These are phyloP conservation scores for Epizoanthus illoricatus DNA, from an alignment of 92 coral and sea anemone species.

Conservation along the genomic window DNA sequence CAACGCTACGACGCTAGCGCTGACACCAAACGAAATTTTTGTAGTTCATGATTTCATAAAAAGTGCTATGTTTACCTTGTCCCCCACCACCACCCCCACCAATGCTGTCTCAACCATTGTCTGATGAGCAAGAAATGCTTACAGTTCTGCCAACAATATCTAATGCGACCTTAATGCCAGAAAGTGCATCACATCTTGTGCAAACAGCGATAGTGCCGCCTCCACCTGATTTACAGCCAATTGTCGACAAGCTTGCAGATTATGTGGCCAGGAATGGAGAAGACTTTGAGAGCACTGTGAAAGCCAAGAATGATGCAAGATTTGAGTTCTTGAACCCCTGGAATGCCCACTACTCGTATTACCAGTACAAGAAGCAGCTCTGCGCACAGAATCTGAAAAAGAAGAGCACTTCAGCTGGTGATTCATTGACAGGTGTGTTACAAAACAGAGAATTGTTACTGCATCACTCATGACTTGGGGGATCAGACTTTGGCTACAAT, in stretches of 20 bases:
- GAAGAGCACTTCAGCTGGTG: slow-evolving; percentile 8
- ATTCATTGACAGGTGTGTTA: background rate
- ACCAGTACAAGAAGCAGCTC: slow-evolving; percentile 73
- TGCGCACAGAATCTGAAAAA: slow-evolving; percentile 32
- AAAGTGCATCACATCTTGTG: slow-evolving; percentile 37
- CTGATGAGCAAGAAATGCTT: slow-evolving; percentile 22
- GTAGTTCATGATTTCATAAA: no score
- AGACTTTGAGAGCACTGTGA: slow-evolving; percentile 87
- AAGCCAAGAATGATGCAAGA: slow-evolving; percentile 86
- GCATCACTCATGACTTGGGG: no score
- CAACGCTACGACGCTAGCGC: no score
- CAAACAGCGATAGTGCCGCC: slow-evolving; percentile 81
- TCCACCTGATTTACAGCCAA: slow-evolving; percentile 95
- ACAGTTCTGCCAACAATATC: slow-evolving; percentile 22
- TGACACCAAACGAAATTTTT: no score
- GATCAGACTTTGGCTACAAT: no score
- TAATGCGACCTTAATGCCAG: slow-evolving; percentile 5
- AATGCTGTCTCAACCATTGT: slow-evolving; percentile 40
- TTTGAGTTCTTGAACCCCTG: slow-evolving; percentile 92
- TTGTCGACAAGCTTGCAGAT: slow-evolving; percentile 90
- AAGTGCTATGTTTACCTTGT: no score
- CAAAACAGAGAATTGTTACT: no score
- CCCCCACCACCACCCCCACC: slow-evolving; percentile 74
- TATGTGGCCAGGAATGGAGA: slow-evolving; percentile 95
- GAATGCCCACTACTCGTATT: slow-evolving; percentile 87